A percentile compares a stretch with the other conserved stretches of the same genome.
Conservation (phyloP, 2,888 invertebrate species). For the Biston betularia region DNA sequence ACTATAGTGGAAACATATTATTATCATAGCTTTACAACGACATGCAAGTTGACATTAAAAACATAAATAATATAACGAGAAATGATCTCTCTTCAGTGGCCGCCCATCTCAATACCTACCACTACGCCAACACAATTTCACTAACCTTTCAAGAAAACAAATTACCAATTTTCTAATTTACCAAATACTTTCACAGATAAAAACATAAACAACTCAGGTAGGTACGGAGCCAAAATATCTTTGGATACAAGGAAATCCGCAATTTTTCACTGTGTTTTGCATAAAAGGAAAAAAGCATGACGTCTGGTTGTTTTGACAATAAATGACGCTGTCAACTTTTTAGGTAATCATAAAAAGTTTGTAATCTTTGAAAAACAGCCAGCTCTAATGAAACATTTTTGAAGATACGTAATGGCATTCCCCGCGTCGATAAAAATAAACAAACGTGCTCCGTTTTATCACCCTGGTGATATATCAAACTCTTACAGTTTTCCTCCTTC, state of each 20-base stretch:
- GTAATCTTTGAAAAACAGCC: not conserved
- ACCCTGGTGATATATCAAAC: no score
- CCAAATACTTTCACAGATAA: not conserved
- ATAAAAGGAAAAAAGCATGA: conserved; percentile 5
- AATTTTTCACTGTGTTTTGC: conserved; percentile 2
- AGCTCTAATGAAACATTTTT: no score
- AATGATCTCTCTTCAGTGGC: no score
- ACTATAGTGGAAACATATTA: no score
- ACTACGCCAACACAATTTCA: not conserved
- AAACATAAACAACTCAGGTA: no score
- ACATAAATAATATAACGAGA: no score
- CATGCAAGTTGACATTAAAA: no score
- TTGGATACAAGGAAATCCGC: not conserved
- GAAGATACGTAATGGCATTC: no score
- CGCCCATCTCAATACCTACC: not conserved
- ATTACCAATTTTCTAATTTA: not conserved
- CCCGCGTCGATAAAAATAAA: no score
- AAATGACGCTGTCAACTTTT: conserved; percentile 7
- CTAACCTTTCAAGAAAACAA: conserved; percentile 3
- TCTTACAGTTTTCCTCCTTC: no score
- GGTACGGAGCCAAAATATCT: not conserved
- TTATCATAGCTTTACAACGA: no score
- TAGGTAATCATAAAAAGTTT: not conserved
- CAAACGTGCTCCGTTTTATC: no score
- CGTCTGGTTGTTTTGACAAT: conserved; percentile 14